Conservation (phyloP, 2,888 invertebrate species). For the Meiosimyza platycephala region DNA sequence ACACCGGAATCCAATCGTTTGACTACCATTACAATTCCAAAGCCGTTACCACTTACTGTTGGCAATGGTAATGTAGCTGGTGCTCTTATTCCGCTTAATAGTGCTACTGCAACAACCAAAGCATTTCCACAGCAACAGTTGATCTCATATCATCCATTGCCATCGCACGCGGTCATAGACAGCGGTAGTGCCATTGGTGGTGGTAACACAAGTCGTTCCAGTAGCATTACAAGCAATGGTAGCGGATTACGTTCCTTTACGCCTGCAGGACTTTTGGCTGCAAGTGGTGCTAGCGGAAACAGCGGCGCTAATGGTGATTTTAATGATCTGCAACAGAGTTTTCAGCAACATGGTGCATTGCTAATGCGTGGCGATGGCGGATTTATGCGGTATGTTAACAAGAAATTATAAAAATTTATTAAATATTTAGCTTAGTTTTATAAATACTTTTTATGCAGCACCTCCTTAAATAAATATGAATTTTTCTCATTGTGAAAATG, state of each 20-base stretch:
- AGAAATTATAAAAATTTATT: too few relatives aligned
- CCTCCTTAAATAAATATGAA: too few relatives aligned
- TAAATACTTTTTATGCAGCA: background rate
- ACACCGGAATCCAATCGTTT: conserved; percentile 88
- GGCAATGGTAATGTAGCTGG: conserved; percentile 51
- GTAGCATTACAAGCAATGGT: conserved; percentile 59
- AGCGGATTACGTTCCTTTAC: conserved; percentile 48
- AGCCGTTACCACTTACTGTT: conserved; percentile 45
- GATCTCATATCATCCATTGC: conserved; percentile 65
- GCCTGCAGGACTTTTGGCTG: conserved; percentile 40
- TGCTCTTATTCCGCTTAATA: conserved; percentile 50
- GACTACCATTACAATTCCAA: conserved; percentile 63
- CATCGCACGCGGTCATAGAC: conserved; percentile 30
- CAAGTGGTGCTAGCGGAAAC: conserved; percentile 44
- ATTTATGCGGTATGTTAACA: conserved; percentile 57
- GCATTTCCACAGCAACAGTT: conserved; percentile 63
- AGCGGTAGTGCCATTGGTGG: conserved; percentile 45
- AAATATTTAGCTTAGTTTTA: background rate
- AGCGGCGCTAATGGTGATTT: conserved; percentile 40
- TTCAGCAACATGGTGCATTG: conserved; percentile 50
- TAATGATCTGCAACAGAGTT: conserved; percentile 25
- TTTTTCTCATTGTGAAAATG: too few relatives aligned
- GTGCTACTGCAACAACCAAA: conserved; percentile 50
- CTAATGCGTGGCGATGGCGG: conserved; percentile 52
- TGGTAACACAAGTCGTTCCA: conserved; percentile 54